Conservation (phyloP, 2,113 vertebrate genomes). For the Xenopus borealis region DNA sequence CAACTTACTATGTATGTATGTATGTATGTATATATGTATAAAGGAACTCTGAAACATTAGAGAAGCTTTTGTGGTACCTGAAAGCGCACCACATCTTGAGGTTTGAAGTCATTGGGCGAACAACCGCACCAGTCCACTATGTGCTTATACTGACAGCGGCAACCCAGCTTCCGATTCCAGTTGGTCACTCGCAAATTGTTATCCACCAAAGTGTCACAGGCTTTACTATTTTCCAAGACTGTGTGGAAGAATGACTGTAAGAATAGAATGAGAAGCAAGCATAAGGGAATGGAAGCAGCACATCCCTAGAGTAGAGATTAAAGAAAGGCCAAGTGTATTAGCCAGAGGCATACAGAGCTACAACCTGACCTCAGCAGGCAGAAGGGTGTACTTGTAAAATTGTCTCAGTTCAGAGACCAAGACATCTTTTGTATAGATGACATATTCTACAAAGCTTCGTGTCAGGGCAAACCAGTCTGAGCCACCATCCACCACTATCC, state of each 20-base stretch:
- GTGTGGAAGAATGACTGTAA: slow-evolving; percentile 96
- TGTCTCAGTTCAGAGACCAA: slow-evolving; percentile 88
- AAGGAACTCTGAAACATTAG: no score
- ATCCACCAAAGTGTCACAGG: slow-evolving; percentile 90
- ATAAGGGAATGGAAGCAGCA: no score
- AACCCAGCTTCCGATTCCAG: slow-evolving; percentile 98
- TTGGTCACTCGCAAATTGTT: slow-evolving; percentile 97
- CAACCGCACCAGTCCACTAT: slow-evolving; percentile 99
- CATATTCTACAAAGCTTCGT: slow-evolving; percentile 86
- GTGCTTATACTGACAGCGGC: slow-evolving; percentile 98
- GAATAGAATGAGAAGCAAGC: background rate
- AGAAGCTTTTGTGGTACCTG: slow-evolving; percentile 68
- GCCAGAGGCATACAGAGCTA: no score
- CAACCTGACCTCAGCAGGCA: slow-evolving; percentile 86
- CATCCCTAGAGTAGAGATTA: no score
- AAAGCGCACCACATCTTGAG: slow-evolving; percentile 89
- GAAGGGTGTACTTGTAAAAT: slow-evolving; percentile 94
- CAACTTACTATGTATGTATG: no score
- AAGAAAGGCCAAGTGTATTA: no score
- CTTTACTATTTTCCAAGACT: slow-evolving; percentile 87
- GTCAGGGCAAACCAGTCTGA: slow-evolving; percentile 95
- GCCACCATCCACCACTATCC: slow-evolving; percentile 90
- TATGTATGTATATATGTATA: no score
- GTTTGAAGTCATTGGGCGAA: slow-evolving; percentile 97
- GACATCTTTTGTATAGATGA: slow-evolving; percentile 77